Evolutionary conservation across 2,113 vertebrate species (phyloP), one percentile per base, ranked within the genome.

Genomic region (Gadus macrocephalus): DNA sequence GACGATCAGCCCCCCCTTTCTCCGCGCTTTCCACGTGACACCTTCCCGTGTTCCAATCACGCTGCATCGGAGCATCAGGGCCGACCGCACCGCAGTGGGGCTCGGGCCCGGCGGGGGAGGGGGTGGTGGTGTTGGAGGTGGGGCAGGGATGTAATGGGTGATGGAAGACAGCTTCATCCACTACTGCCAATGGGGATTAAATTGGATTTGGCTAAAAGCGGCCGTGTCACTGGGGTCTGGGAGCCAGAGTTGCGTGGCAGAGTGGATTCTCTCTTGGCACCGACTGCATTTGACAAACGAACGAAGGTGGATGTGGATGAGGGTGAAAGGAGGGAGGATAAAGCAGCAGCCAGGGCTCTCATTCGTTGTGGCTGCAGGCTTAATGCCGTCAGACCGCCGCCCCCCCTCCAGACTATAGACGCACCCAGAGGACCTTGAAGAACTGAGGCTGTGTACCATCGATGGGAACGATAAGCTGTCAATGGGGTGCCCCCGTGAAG

Each of bases 191-290:
- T 78, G 75, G 70, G 86, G 73, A 87, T 87, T 87, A 82, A 88
- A 87, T 82, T 83, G 81, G 85, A 86, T 85, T 88, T 89, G 83
- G 79, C 85, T 83, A 81, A 86, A 86, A 83, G 80, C 78, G 67
- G 70, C 61, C 81, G 74, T 76, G 80, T 85, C 85, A 79, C 80
- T 63, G 62, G 28, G 58, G 78, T 73, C 67, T 80, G 74, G 72
- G 22, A n/a, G 77, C 9, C 42, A 49, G 42, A 49, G 42, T 49
- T 9, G 42, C 42, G 42, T 49, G 8, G 42, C 42, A 49, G 42
- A 49, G 42, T 49, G 8, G 42, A 49, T 49, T 49, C 42, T 66
- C 78, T 78, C 70, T 83, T 87, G 85, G 82, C 83, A 79, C 65
- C 15, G 69, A 74, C 72, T 79, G 76, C 79, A 87, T 87, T 81